Conservation (phyloP, 2,797 vertebrate species). For the Nyctibius grandis region DNA sequence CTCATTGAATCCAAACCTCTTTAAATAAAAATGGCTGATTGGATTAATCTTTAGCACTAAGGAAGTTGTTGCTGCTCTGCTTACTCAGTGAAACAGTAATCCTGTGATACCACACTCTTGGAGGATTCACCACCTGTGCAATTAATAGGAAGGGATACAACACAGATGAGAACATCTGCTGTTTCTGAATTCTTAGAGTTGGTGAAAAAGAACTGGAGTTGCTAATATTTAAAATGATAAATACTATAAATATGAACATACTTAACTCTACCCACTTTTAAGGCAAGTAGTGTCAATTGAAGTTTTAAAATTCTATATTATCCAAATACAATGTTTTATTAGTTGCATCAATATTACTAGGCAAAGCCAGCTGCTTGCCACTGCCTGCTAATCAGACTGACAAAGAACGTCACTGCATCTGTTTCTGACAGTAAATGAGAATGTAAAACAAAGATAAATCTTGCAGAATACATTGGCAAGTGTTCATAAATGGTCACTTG, state of each 20-base stretch:
- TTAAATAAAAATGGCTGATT: background rate
- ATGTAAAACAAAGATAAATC: background rate
- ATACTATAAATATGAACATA: background rate
- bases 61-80: background rate
- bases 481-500: background rate
- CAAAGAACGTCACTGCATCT: background rate
- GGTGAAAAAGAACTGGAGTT: background rate
- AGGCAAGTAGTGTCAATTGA: background rate
- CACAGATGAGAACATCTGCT: background rate
- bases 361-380: background rate
- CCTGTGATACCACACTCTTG: background rate
- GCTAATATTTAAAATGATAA: background rate
- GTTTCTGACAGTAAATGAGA: background rate
- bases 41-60: background rate
- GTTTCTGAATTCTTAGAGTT: background rate
- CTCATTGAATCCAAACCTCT: background rate
- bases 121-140: background rate
- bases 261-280: background rate
- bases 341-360: background rate
- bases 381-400: background rate
- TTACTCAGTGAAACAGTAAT: background rate
- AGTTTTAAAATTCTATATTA: background rate
- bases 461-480: background rate
- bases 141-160: background rate
- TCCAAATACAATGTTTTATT: background rate